phyloP scores from a whole-genome alignment of 1,140 invertebrate genomes.

The Heliconius himera region DNA sequence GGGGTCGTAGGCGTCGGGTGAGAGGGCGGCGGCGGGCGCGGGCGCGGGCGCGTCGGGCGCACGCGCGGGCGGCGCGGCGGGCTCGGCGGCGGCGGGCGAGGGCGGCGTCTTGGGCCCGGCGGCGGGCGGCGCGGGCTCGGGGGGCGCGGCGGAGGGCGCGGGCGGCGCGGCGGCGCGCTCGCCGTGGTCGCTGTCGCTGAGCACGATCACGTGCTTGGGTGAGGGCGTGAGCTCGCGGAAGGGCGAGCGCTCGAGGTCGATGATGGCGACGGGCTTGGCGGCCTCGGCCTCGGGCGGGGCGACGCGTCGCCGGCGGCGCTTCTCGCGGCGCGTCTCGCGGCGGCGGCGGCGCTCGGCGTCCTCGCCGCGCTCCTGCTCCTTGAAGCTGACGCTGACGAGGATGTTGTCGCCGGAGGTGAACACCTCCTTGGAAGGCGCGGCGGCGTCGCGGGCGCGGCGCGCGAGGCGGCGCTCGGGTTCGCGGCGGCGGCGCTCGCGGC shows the following conservation, averaged over 20 bases:
- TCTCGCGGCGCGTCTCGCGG: conserved; percentile 72
- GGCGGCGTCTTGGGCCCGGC: conserved; percentile 77
- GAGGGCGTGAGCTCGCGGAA: conserved; percentile 90
- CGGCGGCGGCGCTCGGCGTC: too few species aligned
- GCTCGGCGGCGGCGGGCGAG: conserved; percentile 70
- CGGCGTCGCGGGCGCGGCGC: conserved; percentile 60
- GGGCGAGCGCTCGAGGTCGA: conserved; percentile 92
- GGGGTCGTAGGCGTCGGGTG: conserved; percentile 92
- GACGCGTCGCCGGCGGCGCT: conserved; percentile 54
- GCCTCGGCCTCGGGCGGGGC: conserved; percentile 47
- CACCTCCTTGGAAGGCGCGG: too few species aligned
- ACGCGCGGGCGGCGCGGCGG: conserved; percentile 75
- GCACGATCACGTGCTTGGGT: conserved; percentile 89
- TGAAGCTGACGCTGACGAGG: too few species aligned
- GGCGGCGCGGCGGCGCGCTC: conserved; percentile 54
- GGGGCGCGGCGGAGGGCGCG: conserved; percentile 42
- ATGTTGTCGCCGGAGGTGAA: too few species aligned
- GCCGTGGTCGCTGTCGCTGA: conserved; percentile 90
- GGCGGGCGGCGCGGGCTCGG: conserved; percentile 65
- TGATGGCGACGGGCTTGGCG: conserved; percentile 90
- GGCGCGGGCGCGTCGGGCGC: conserved; percentile 60
- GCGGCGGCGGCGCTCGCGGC: conserved; percentile 67
- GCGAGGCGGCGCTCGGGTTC: too few species aligned
- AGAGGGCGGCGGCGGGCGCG: conserved; percentile 81
- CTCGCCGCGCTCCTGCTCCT: too few species aligned